Base-by-base conservation (phyloP, 2,888 invertebrate genomes). In the Notocelia uddmanniana region DNA sequence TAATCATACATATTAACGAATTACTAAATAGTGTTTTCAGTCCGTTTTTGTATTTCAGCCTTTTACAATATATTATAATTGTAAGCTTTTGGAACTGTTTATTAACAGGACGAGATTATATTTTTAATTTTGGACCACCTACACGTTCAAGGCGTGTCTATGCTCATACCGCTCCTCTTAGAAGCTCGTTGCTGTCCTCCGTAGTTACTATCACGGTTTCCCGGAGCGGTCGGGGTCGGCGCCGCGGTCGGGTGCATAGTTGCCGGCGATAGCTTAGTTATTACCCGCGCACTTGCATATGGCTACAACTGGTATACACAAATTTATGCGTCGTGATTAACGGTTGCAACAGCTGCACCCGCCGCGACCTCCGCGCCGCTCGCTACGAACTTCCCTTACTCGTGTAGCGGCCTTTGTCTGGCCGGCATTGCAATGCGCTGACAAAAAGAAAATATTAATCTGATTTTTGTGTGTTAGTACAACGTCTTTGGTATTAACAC, bases 21-120 rank as follows among this genome's bases (percentile, higher is more conserved):
- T 89, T 89, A 90, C 85, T 60, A 60, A 83, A 87, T 90, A 90
- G 88, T 81, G 80, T 85, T 89, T 92, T 92, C 86, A 84, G 91
- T 92, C 92, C 90, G 90, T 89, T 93, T 93, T 92, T 92, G 87
- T 91, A 93, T 92, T 92, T 91, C 87, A 87, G 87, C 92, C 87
- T 90, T 92, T 84, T 92, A 92, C 88, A 89, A 90, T 78, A 81
- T 80, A 79, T 83, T 88, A 85, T 88, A 89, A 55, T 87, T 88
- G 89, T 91, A 91, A 90, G 89, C 92, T 92, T 87, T 89, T 91
- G 88, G 83, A 87, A 90, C 85, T 88, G 81, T 91, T 92, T 91
- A 80, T 77, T 74, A 73, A 77, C 74, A 73, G 75, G 70, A 82
- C 84, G 81, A 78, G 83, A 83, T 80, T 79, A n/a, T 45, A 5